Base-by-base conservation (phyloP, 2,888 invertebrate genomes). In the Cetonia aurata region DNA sequence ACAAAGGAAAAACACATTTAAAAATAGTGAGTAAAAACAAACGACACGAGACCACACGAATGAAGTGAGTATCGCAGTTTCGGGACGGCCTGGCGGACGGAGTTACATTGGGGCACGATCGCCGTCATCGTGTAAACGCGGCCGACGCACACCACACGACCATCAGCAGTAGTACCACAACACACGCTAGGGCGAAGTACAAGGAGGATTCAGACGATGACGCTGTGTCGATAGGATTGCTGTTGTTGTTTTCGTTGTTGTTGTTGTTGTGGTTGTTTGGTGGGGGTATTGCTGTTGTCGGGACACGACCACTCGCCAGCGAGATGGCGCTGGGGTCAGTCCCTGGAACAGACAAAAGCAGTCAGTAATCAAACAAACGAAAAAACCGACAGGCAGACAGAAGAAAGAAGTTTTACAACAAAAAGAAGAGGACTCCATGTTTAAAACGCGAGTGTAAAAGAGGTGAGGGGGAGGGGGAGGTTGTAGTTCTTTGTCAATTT, bases 271-370 rank as follows among this genome's bases (percentile, higher is more conserved):
- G 25, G 33, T 33, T 33, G 60, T 60, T 33, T 33, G 8, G 66
- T 25, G 37, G 55, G 33, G 33, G 33, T 55, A 50, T 59, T 66
- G 66, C 46, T 73, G 73, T 75, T 76, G 75, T 76, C 78, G 79
- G 82, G 81, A 82, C 82, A 83, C 82, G 81, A 84, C 83, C 83
- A 82, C 82, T 81, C 82, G 83, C 84, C 83, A 84, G 82, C 81
- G 78, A 82, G 82, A 79, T 83, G 84, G 84, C 84, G 83, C 82
- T 83, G 84, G 82, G 84, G 83, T 85, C 84, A 84, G 84, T 84
- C 84, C 83, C 84, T 85, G 85, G 77, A 85, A 85, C 83, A 85
- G 82, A 85, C 77, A 83, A 81, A 81, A 76, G 79, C 77, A 82
- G 77, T 82, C 79, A 81, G 78, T 37, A 37, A 8, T 80, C 73